Evolutionary conservation across 2,113 vertebrate species (phyloP).

Genomic region (Telmatochromis sp.): DNA sequence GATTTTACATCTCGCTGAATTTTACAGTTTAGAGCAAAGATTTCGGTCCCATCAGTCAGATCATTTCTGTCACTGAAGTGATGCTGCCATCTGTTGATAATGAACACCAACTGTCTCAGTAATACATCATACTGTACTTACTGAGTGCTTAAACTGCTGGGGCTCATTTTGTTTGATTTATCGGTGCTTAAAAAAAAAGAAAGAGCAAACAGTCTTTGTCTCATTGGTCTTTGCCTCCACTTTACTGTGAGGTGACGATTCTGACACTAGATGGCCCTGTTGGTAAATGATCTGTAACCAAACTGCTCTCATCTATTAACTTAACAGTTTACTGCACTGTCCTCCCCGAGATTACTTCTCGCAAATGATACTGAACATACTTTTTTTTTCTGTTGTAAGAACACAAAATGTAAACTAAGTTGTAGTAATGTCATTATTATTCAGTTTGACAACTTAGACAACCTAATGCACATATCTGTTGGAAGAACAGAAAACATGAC

Average conservation of each 20-base stretch:
- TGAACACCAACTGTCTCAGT: neutral
- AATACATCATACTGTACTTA: neutral
- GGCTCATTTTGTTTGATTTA: neutral
- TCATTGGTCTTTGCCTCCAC: neutral
- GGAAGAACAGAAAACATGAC: neutral
- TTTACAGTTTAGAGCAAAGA: neutral
- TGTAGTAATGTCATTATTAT: neutral
- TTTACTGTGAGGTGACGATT: neutral
- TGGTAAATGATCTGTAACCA: neutral
- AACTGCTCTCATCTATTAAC: neutral
- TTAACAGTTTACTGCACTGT: neutral
- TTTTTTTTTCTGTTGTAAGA: neutral
- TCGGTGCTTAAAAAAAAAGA: neutral
- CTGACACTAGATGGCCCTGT: slow-evolving; percentile 52
- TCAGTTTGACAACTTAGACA: neutral
- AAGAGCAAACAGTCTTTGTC: neutral
- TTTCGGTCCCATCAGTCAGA: neutral
- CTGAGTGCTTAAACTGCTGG: neutral
- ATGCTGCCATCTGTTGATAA: slow-evolving; percentile 4
- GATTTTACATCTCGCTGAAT: neutral
- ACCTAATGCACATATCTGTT: neutral
- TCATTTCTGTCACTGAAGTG: neutral
- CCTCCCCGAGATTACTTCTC: neutral
- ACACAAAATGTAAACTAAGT: neutral
- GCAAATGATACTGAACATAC: neutral